phyloP scores from a whole-genome alignment of 2,113 vertebrate genomes.

The Ariopsis seemanni region DNA sequence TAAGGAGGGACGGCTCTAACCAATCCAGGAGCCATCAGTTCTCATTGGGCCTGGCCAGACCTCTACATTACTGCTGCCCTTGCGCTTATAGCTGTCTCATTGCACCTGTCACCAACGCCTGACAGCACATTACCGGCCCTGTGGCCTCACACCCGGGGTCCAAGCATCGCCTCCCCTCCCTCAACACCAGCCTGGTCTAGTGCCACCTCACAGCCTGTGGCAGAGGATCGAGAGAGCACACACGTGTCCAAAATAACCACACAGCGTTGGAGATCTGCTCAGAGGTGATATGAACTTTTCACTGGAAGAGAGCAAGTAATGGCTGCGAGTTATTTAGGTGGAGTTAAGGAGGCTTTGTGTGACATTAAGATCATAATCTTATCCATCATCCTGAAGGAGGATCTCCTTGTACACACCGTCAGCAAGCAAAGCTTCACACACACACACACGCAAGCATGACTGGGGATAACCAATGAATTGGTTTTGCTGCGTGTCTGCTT shows the following conservation, averaged over 20 bases:
- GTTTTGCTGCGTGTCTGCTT: conserved; percentile 87
- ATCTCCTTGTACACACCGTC: conserved; percentile 3
- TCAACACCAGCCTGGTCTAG: conserved; percentile 28
- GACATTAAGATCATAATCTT: conserved; percentile 41
- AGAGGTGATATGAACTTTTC: neutral
- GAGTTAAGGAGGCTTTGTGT: conserved; percentile 37
- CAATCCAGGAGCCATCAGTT: conserved; percentile 87
- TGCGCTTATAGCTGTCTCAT: conserved; percentile 51
- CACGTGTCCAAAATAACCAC: neutral
- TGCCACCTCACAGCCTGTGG: neutral
- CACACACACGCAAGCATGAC: conserved; percentile 28
- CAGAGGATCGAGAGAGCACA: neutral
- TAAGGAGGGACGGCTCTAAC: conserved; percentile 54
- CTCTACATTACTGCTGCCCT: conserved; percentile 51
- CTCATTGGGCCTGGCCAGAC: conserved; percentile 76
- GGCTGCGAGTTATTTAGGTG: conserved; percentile 31
- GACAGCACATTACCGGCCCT: conserved; percentile 78
- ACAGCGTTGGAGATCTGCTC: neutral
- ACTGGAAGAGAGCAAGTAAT: conserved; percentile 11
- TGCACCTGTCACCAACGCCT: conserved; percentile 60
- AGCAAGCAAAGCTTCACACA: conserved; percentile 32
- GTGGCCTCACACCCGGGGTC: conserved; percentile 73
- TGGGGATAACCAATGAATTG: conserved; percentile 80
- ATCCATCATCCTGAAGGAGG: conserved; percentile 42
- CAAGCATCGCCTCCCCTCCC: conserved; percentile 70